Conservation (phyloP, 2,113 vertebrate species). For the Phylloscopus trochiloides region DNA sequence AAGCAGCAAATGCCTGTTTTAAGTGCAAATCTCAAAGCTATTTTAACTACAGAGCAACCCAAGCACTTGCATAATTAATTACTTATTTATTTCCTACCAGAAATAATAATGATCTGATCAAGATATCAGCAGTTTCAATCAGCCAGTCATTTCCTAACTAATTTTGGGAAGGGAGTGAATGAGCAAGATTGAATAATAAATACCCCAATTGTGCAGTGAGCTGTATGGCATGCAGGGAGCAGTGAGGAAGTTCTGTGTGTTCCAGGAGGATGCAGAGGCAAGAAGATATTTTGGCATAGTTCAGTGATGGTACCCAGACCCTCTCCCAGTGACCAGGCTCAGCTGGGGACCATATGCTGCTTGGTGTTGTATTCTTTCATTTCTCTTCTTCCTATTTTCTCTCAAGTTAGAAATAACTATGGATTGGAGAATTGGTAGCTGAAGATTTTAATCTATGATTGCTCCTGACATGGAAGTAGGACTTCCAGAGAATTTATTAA, state of each 20-base stretch:
- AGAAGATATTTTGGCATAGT: neutral
- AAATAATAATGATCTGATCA: constrained; percentile 41
- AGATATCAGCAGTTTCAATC: constrained; percentile 32
- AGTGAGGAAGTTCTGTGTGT: neutral
- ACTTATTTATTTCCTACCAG: constrained; percentile 46
- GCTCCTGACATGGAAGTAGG: neutral
- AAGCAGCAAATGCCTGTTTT: neutral
- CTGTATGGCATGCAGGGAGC: neutral
- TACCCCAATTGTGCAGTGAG: neutral
- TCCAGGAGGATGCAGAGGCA: neutral
- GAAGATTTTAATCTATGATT: neutral
- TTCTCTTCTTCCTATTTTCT: neutral
- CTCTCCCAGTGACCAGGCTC: neutral
- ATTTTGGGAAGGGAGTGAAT: constrained; percentile 32
- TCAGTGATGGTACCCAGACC: neutral
- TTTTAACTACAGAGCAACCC: neutral
- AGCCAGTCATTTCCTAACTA: constrained; percentile 46
- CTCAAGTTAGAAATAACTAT: neutral
- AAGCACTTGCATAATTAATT: neutral
- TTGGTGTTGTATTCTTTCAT: neutral
- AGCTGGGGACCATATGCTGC: neutral
- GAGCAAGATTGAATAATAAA: neutral
- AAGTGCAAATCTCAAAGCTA: neutral
- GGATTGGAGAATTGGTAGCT: neutral
- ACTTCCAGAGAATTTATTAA: neutral